Evolutionary conservation across 2,888 invertebrate species (phyloP).

Genomic region (Deladenus siricidicola): DNA sequence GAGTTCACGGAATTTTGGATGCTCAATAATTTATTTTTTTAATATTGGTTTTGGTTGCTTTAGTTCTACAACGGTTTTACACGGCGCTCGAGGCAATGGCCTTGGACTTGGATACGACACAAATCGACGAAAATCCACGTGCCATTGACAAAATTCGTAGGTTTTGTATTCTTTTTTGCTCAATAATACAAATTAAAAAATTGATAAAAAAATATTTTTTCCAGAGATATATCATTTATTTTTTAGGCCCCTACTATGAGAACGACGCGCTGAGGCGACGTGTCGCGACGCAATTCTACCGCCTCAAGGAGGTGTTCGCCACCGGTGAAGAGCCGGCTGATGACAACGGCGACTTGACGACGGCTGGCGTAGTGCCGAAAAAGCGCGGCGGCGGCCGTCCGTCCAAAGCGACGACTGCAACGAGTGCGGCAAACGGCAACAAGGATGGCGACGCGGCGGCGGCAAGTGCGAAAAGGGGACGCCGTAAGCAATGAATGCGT

Average conservation of each 20-base stretch:
- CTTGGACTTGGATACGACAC: slow-evolving; percentile 13
- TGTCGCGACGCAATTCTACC: slow-evolving; percentile 3
- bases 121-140: slow-evolving; percentile 8
- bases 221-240: background rate
- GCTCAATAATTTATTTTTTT: no score
- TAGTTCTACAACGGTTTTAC: slow-evolving; percentile 16
- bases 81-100: slow-evolving; percentile 16
- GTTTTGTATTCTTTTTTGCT: background rate
- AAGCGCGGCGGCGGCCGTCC: no score
- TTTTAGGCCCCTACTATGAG: slow-evolving; percentile 15
- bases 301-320: slow-evolving; percentile 1
- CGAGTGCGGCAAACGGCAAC: background rate
- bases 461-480: background rate
- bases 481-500: background rate
- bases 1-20: no score
- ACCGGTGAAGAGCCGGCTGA: background rate
- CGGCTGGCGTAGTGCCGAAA: background rate
- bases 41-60: no score
- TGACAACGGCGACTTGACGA: no score
- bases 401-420: background rate
- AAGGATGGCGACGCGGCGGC: background rate
- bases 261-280: slow-evolving; percentile 1
- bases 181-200: no score
- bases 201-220: background rate
- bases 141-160: slow-evolving; percentile 15